Base-by-base conservation (phyloP, 2,888 invertebrate species). In the Scrobipalpa atriplicella region DNA sequence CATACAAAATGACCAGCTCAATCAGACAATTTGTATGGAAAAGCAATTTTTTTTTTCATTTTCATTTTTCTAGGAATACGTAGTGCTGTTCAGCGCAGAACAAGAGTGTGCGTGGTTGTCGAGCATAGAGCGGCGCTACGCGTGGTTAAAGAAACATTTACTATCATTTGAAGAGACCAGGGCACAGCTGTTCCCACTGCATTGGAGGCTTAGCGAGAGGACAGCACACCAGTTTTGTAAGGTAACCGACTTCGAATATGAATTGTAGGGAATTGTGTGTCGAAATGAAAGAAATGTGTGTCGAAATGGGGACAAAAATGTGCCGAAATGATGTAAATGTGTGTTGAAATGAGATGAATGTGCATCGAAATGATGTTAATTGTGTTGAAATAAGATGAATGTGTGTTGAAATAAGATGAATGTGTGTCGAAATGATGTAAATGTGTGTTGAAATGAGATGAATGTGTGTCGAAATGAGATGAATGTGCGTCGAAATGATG, bases 101-200 rank as follows among this genome's bases (percentile, higher is more conserved):
- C 99, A 99, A 86, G 99, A 99, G 85, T 96, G 96, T 61, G 98
- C 99, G 0, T 99, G 99, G 99, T 86, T 99, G 69, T 97, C 99
- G 79, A 98, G 98, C 89, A 96, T 99, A 65, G 98, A 99, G 81
- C 96, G 97, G 67, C 94, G 98, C 63, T 98, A 97, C 89, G 96
- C 97, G 5, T 99, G 99, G 99, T 95, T 99, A 61, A 99, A 99
- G 84, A 94, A 97, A 13, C 98, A 98, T 83, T 92, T 99, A 69
- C 94, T 99, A 6, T 97, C 98, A 75, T 99, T 99, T 89, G 99
- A 99, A 86, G 97, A 98, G 70, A 95, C 97, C 75, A 90, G 97
- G 73, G 97, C 96, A 0, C 90, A 94, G 21, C 95, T 99, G 79
- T 99, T 99, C 88, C 99, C 99, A 0, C 91, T 94, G 6, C 95